Base-by-base conservation (phyloP, 2,113 vertebrate species). In the Malurus elegans region DNA sequence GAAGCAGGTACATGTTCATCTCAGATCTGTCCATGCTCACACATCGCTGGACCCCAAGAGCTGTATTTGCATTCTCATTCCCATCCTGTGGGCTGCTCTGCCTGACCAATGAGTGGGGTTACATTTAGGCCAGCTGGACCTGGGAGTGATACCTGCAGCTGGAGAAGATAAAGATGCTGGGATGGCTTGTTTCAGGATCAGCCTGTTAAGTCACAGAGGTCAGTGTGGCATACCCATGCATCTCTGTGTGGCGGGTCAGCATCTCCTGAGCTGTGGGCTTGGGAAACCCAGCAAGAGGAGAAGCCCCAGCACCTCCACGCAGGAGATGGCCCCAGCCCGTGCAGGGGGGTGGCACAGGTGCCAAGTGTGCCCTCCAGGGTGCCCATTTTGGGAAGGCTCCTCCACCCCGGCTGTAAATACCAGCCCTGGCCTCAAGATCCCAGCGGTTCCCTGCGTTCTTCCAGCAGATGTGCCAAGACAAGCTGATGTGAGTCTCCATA, bases 381-480 rank as follows among this genome's bases (percentile, higher is more conserved):
- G 60, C 72, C 76, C 16, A 0, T 79, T 91, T 81, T 0, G 3
- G 86, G 40, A 74, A 80, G 65, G 42, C 7, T 93, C 15, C 75
- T 73, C 79, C 2, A 0, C 38, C 47, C 74, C 3, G 2, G 65
- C 84, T 82, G 72, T 93, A 94, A 97, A 96, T 74, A 83, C 72
- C 88, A 94, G 29, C 47, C 50, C 60, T 2, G 3, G 66, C 17
- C 1, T 0, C 70, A 10, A 2, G 5, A 40, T 79, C 93, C 79
- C 67, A 64, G 83, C 2, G 0, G 64, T 42, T 85, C 32, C 0
- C 74, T 14, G 6, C 1, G 2, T 76, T 94, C 95, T 78, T 95
- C 85, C 92, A 93, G 57, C 64, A 76, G 71, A 90, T 51, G 88
- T 74, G 96, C 92, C 93, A 96, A 96, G 95, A 83, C 90, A 96